Percentiles rank a stretch among this genome's conserved stretches.
Evolutionary conservation across 2,888 invertebrate genomes (phyloP).

Genomic region (Palloptera scutellata): DNA sequence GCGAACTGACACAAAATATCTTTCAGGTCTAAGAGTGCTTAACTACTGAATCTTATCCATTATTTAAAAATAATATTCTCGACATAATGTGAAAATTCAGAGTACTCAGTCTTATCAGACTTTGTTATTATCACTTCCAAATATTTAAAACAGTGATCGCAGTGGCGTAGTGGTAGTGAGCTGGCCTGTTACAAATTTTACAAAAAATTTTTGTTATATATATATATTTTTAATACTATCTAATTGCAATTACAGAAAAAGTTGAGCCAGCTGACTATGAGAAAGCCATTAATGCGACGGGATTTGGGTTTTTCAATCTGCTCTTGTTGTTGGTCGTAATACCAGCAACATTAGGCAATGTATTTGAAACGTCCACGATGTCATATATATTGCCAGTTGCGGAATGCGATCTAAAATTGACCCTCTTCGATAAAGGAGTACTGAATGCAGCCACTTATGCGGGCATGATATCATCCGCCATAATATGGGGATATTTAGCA

Average conservation of each 20-base stretch:
- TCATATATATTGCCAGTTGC: conserved; percentile 79
- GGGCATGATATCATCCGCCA: conserved; percentile 80
- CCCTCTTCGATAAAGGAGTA: conserved; percentile 74
- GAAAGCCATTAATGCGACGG: conserved; percentile 73
- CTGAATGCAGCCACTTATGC: conserved; percentile 76
- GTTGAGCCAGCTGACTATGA: conserved; percentile 72
- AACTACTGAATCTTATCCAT: no score
- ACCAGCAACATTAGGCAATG: conserved; percentile 73
- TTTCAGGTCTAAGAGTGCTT: no score
- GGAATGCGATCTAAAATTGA: conserved; percentile 76
- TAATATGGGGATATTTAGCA: conserved; percentile 80
- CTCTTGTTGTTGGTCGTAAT: conserved; percentile 69
- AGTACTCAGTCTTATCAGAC: no score
- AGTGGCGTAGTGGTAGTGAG: no score
- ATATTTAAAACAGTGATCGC: no score
- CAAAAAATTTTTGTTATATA: no score
- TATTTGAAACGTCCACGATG: conserved; percentile 76
- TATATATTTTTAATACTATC: no score
- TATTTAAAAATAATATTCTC: no score
- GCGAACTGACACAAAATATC: no score
- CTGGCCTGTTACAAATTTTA: no score
- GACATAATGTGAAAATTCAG: no score
- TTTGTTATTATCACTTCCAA: no score
- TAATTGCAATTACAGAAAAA: conserved; percentile 30
- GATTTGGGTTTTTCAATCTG: conserved; percentile 76